phyloP scores from a whole-genome alignment of 2,113 vertebrate genomes.

The Cyprinus carpio region DNA sequence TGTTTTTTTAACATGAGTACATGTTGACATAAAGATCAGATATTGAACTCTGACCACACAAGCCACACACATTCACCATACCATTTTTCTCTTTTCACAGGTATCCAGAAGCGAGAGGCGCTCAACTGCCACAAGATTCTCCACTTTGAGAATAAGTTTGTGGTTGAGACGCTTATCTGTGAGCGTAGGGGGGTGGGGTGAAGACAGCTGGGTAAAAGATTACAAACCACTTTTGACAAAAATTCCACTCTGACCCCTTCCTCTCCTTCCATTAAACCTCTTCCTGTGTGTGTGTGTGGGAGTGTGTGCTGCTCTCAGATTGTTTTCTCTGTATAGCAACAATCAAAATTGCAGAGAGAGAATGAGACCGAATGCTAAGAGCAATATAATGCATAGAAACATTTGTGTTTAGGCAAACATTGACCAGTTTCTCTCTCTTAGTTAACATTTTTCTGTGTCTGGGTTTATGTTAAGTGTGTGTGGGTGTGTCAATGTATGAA shows the following conservation, averaged over 20 bases:
- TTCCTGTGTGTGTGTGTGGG: conserved; percentile 36
- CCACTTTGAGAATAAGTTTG: conserved; percentile 88
- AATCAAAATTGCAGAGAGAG: conserved; percentile 13
- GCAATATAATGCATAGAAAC: neutral
- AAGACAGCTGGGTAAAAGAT: neutral
- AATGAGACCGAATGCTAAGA: conserved; percentile 17
- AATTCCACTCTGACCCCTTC: conserved; percentile 42
- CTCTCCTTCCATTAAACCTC: conserved; percentile 41
- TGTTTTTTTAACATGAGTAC: no score
- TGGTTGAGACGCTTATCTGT: conserved; percentile 90
- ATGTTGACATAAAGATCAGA: no score
- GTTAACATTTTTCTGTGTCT: conserved; percentile 12
- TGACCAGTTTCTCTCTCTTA: conserved; percentile 34
- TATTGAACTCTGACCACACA: no score
- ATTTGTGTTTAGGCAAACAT: conserved; percentile 14
- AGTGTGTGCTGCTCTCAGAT: conserved; percentile 33
- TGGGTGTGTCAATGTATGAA: neutral
- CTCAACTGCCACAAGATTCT: conserved; percentile 84
- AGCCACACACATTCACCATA: neutral
- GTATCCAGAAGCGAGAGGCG: conserved; percentile 92
- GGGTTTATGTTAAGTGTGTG: conserved; percentile 19
- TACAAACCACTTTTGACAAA: conserved; percentile 39
- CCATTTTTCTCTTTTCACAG: conserved; percentile 66
- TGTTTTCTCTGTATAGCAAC: conserved; percentile 45
- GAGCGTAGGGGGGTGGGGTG: conserved; percentile 69